Evolutionary conservation across 2,888 invertebrate species (phyloP).

Genomic region (Steinernema carpocapsae): DNA sequence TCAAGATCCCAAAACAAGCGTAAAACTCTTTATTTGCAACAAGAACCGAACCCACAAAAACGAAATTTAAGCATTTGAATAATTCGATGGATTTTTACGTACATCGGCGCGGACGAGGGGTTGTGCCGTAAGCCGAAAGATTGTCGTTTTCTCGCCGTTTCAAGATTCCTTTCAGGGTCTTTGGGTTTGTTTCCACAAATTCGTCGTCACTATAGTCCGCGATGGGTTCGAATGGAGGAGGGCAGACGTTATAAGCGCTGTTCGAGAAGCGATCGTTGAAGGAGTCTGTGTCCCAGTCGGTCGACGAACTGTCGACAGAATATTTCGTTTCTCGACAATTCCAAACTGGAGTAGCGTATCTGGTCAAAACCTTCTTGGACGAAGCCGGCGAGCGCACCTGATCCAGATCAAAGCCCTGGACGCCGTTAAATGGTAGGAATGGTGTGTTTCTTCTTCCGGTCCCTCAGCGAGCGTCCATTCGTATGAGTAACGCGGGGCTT

Average conservation of each 20-base stretch:
- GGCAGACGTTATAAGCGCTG: not conserved
- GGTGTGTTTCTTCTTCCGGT: not conserved
- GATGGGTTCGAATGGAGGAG: conserved; percentile 2
- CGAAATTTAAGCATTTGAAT: not conserved
- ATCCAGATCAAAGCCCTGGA: not conserved
- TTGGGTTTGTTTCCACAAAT: not conserved
- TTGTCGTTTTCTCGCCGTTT: conserved; percentile 25
- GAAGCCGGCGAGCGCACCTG: conserved; percentile 4
- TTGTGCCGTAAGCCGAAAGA: not conserved
- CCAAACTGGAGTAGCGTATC: conserved; percentile 15
- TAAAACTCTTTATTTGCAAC: not conserved
- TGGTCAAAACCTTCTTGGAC: not conserved
- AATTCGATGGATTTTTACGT: conserved; percentile 7
- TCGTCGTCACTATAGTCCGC: conserved; percentile 1
- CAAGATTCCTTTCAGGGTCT: not conserved
- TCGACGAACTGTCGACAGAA: conserved; percentile 4
- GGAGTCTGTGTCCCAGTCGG: conserved; percentile 5
- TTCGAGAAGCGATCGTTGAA: not conserved
- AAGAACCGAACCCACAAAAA: no score
- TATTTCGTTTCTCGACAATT: not conserved
- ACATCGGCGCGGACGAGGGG: not conserved
- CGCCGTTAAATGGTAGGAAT: not conserved
- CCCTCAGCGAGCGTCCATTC: not conserved
- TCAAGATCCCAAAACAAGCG: not conserved
- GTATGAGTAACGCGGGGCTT: not conserved